Conservation (phyloP, 2,113 vertebrate species). For the Oreotragus oreotragus region DNA sequence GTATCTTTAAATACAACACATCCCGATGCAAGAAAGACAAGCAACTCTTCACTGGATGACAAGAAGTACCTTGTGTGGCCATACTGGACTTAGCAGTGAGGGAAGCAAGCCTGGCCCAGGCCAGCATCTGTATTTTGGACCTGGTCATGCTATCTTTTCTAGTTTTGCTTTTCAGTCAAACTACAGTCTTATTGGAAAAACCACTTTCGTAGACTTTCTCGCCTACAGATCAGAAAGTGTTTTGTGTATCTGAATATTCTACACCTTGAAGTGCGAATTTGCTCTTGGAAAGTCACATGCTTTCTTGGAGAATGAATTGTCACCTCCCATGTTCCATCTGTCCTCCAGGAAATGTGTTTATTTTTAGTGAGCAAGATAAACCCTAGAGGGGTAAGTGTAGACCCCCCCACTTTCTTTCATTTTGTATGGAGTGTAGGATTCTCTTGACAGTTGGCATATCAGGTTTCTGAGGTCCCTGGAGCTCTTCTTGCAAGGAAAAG, state of each 20-base stretch:
- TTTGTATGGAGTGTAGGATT: not conserved
- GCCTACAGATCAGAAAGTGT: not conserved
- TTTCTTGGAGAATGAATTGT: slow-evolving; percentile 57
- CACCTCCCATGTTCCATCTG: slow-evolving; percentile 58
- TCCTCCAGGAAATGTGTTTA: slow-evolving; percentile 50
- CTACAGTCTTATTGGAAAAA: not conserved
- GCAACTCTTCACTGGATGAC: not conserved
- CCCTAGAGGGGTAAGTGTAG: slow-evolving; percentile 3
- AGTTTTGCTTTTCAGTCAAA: slow-evolving; percentile 13
- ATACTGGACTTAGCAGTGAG: not conserved
- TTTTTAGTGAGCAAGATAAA: slow-evolving; percentile 50
- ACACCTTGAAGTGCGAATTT: slow-evolving; percentile 59
- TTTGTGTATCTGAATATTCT: not conserved
- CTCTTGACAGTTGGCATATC: slow-evolving; percentile 40
- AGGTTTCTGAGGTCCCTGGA: not conserved
- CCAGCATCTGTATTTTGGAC: not conserved
- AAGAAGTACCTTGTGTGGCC: not conserved
- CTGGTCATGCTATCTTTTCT: not conserved
- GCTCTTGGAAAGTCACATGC: not conserved
- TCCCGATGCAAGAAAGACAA: not conserved
- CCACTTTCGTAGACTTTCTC: not conserved
- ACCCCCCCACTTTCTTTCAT: slow-evolving; percentile 25
- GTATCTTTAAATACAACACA: not conserved
- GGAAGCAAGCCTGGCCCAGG: not conserved
- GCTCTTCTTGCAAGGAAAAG: not conserved